These are phyloP conservation scores for Orientallactaga bullata DNA, from an alignment of 2,113 vertebrate genomes.

Conservation along the genomic window DNA sequence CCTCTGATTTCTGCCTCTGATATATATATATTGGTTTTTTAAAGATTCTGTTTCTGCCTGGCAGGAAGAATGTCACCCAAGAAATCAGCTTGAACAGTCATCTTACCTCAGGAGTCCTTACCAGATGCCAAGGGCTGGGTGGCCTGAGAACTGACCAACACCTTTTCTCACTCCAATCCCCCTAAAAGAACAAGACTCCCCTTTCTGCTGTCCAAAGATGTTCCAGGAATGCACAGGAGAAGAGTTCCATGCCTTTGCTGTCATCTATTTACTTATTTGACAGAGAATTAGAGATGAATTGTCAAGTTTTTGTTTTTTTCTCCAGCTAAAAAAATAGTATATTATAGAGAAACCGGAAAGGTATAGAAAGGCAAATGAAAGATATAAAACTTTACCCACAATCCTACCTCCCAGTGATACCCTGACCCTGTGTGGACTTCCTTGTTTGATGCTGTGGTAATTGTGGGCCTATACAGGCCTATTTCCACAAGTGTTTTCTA, in stretches of 20 bases:
- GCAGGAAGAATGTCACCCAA: too few species aligned
- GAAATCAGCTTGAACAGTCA: not conserved
- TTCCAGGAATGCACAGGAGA: not conserved
- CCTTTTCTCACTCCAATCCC: not conserved
- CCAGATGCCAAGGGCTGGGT: not conserved
- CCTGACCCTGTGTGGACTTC: not conserved
- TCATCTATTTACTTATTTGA: not conserved
- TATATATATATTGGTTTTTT: not conserved
- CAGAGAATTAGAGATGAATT: not conserved
- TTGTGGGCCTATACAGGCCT: not conserved
- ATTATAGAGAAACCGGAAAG: constrained; percentile 37
- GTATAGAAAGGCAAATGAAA: not conserved
- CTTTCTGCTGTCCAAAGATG: not conserved
- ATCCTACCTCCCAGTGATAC: not conserved
- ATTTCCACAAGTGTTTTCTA: not conserved
- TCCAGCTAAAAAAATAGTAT: constrained; percentile 5
- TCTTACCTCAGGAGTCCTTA: not conserved
- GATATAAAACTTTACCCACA: not conserved
- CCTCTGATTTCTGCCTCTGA: not conserved
- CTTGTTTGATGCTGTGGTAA: not conserved
- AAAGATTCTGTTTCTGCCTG: not conserved
- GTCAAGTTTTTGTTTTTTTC: not conserved
- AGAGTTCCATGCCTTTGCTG: not conserved
- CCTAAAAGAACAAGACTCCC: not conserved
- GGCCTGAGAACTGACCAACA: not conserved